phyloP scores from a whole-genome alignment of 2,113 vertebrate species.

The Petrocephalus zakoni region DNA sequence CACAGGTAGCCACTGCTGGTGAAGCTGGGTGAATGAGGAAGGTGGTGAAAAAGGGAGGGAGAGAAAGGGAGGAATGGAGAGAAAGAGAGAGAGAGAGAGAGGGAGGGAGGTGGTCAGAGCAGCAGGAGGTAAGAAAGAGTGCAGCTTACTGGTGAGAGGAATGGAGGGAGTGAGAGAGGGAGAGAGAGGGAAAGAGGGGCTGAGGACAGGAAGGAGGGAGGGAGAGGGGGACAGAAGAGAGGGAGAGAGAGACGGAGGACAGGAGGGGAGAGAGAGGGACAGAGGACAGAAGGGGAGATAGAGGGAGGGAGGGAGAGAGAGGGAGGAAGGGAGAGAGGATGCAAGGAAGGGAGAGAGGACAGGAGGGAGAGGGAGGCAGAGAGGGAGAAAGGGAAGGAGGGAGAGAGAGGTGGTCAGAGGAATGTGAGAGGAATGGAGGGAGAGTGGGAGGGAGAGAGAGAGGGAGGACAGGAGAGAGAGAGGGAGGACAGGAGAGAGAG shows the following conservation, averaged over 20 bases:
- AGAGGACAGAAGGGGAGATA: no score
- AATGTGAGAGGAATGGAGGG: neutral
- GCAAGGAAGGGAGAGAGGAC: no score
- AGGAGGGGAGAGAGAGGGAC: neutral
- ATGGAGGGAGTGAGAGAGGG: neutral
- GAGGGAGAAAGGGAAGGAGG: neutral
- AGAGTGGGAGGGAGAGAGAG: neutral
- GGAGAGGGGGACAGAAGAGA: neutral
- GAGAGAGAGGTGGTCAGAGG: neutral
- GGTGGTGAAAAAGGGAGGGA: neutral
- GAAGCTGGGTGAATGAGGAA: neutral
- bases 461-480: neutral
- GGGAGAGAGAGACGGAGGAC: neutral
- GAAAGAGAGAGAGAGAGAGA: no score
- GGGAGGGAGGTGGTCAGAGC: neutral
- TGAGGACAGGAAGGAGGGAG: neutral
- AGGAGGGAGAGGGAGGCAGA: no score
- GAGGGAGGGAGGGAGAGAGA: neutral
- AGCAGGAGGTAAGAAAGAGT: neutral
- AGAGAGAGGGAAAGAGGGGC: neutral
- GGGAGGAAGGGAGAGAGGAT: neutral
- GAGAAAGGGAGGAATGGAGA: no score
- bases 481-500: no score
- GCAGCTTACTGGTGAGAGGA: neutral
- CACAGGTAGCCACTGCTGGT: neutral